Conservation (phyloP, 2,113 vertebrate species). For the Sebastes fasciatus region DNA sequence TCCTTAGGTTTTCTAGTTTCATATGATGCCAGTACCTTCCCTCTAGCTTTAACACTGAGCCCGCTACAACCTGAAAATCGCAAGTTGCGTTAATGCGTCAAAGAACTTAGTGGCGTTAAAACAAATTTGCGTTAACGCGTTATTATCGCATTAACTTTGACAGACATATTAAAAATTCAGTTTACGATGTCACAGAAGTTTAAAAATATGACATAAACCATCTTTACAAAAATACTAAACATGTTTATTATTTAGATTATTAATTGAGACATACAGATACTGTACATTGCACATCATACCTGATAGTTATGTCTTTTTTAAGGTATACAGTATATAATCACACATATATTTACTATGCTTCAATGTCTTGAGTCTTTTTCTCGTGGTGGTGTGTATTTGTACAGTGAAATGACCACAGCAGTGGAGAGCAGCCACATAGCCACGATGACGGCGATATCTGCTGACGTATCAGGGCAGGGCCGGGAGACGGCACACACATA, state of each 20-base stretch:
- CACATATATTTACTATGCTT: background rate
- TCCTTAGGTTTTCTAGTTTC: no score
- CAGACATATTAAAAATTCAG: background rate
- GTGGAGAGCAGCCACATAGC: slow-evolving; percentile 43
- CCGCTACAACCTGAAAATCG: no score
- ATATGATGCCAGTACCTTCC: no score
- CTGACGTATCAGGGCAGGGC: slow-evolving; percentile 65
- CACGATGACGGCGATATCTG: slow-evolving; percentile 59
- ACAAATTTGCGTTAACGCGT: no score
- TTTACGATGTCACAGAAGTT: background rate
- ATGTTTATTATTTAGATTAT: background rate
- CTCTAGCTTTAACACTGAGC: no score
- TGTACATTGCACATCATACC: background rate
- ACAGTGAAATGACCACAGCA: slow-evolving; percentile 15
- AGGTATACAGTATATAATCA: background rate
- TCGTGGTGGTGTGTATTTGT: background rate
- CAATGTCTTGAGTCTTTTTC: background rate
- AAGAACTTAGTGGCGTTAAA: no score
- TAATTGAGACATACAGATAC: background rate
- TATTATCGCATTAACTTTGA: no score
- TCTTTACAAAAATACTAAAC: background rate
- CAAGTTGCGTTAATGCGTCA: no score
- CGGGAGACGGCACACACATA: slow-evolving; percentile 55
- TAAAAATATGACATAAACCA: background rate
- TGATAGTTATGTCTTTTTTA: background rate